Conservation (phyloP, 30 jellyfish, hydroid and myxozoan genomes). For the Aurelia aurita complex sp. Pacific region DNA sequence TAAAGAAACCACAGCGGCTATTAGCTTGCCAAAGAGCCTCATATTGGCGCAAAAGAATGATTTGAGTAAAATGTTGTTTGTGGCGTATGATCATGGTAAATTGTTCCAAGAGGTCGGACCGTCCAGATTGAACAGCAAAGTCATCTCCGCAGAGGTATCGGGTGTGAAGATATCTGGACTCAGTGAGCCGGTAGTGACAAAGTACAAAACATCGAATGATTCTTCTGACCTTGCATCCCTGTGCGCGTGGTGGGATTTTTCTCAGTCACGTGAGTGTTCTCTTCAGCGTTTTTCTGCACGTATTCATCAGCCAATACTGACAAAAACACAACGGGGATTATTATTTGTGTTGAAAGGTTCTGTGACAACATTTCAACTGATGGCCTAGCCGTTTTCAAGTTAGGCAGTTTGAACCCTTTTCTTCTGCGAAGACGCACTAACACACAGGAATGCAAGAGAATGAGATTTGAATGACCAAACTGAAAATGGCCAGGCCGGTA, state of each 20-base stretch:
- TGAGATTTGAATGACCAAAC: too few relatives aligned
- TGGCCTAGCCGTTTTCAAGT: too few relatives aligned
- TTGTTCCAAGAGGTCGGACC: constrained; percentile 46
- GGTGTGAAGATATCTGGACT: constrained; percentile 40
- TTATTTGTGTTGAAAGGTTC: too few relatives aligned
- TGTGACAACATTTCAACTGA: too few relatives aligned
- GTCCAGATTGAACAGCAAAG: constrained; percentile 49
- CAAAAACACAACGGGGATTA: too few relatives aligned
- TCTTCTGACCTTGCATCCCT: not conserved
- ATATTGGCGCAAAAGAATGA: constrained; percentile 13
- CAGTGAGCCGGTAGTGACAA: constrained; percentile 45
- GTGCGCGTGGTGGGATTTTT: constrained; percentile 66
- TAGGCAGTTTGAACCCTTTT: too few relatives aligned
- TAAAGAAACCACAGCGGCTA: constrained; percentile 16
- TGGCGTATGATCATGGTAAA: constrained; percentile 58
- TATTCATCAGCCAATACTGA: too few relatives aligned
- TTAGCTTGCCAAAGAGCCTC: constrained; percentile 34
- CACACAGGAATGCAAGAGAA: too few relatives aligned
- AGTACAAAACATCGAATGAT: constrained; percentile 17
- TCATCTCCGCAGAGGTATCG: constrained; percentile 52
- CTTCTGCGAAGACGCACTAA: too few relatives aligned
- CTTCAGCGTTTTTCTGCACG: too few relatives aligned
- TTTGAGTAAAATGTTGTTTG: constrained; percentile 8
- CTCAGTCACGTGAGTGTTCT: too few relatives aligned
- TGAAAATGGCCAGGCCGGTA: too few relatives aligned